Base-by-base conservation (phyloP, 1,140 invertebrate species). In the Solen grandis region DNA sequence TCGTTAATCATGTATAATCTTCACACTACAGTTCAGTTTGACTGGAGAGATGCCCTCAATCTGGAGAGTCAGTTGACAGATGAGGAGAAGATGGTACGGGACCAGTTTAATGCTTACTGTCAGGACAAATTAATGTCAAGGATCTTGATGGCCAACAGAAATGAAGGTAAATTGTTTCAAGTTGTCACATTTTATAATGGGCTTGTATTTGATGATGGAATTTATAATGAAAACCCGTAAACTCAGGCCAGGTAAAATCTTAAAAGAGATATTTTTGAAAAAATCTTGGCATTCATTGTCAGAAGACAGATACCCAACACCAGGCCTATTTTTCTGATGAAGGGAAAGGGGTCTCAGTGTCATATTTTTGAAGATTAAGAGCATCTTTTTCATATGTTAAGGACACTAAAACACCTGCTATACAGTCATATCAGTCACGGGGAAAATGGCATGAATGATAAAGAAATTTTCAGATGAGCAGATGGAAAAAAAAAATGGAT, bases 41-140 rank as follows among this genome's bases (percentile, higher is more conserved):
- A 97, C 89, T 99, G 97, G 96, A 94, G 96, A 87, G 99, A 99
- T 94, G 95, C 98, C 0, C 94, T 99, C 19, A 95, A 97, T 91
- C 92, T 99, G 70, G 96, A 99, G 89, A 94, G 94, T 59, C 95
- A 95, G 90, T 93, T 99, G 76, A 96, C 95, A 4, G 95, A 98
- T 86, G 99, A 99, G 78, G 99, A 99, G 94, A 96, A 95, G 85
- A 94, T 97, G 78, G 95, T 99, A 35, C 93, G 96, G 76, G 96
- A 99, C 92, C 95, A 97, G 72, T 96, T 99, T 85, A 94, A 94
- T 68, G 92, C 93, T 41, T 99, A 99, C 92, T 99, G 98, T 90
- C 94, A 97, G 87, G 95, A 98, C 84, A 97, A 97, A 91, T 93
- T 99, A 31, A 93, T 98, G 93, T 96, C 98, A 16, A 94, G 98